Percentiles rank a stretch among this genome's conserved stretches.
These are phyloP conservation scores for Caenorhabditis inopinata DNA, from an alignment of 1,140 invertebrate species.

Conservation along the genomic window DNA sequence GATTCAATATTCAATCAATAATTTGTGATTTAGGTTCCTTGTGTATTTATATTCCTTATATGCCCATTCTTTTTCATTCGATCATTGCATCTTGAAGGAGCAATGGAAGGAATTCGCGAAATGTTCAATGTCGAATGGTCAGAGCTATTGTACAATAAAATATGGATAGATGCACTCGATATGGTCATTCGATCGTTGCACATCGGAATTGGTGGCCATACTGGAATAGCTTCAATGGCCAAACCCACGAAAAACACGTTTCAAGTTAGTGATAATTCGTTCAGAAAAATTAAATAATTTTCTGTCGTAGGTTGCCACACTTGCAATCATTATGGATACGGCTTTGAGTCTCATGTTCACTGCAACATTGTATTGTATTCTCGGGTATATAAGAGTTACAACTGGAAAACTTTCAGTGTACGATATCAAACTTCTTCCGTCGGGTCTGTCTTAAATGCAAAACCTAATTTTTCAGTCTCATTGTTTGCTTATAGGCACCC, in stretches of 20 bases:
- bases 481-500: neutral
- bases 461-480: neutral
- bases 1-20: neutral
- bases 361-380: neutral
- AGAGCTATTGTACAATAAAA: neutral
- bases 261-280: too few relatives aligned
- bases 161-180: neutral
- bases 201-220: neutral
- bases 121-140: neutral
- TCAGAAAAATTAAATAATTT: too few relatives aligned
- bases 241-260: neutral
- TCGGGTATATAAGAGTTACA: neutral
- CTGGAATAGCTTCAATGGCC: neutral
- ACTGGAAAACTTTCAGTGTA: neutral
- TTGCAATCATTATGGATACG: neutral
- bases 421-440: neutral
- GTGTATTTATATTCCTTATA: neutral
- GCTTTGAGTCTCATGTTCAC: neutral
- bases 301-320: neutral
- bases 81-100: neutral
- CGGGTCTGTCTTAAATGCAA: neutral
- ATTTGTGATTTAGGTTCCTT: neutral
- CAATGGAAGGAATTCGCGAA: neutral
- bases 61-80: neutral
- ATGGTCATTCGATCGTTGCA: neutral